Evolutionary conservation across 1,140 invertebrate genomes (phyloP), one percentile per base, ranked within the genome.

Genomic region (Drosophila obscura): DNA sequence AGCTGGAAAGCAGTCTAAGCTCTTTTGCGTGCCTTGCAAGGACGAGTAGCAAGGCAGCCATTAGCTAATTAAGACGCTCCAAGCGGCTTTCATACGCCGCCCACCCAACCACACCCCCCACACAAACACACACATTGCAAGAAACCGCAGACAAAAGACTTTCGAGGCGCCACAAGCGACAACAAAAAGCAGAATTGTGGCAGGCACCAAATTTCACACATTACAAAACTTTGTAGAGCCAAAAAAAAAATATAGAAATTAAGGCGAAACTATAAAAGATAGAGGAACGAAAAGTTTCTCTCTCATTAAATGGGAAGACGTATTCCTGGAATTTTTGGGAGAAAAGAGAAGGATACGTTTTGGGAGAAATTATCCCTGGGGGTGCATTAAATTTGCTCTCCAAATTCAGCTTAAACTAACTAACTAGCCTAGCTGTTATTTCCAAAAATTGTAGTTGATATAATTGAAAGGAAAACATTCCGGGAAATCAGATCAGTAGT

Each of bases 61-160:
- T 82, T 85, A 82, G 74, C 71, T 87, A 85, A 85, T 87, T 85
- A 78, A 75, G 74, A 75, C 48, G 57, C 48, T 65, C 55, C 63
- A 31, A 69, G 66, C 65, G 22, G 58, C 68, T 50, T 60, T 55
- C 46, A 44, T n/a, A 58, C 41, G 11, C 43, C 53, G 28, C 60
- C 35, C 48, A 22, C 59, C 43, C 13, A 28, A 6, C 22, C 46
- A 22, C 22, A 19, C 58, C 19, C 11, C 19, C n/a, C 19, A 45
- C 41, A 53, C 26, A 56, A 31, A 48, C 65, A 67, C 41, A 52
- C 53, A 63, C 35, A 76, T 50, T 58, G 35, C 46, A 35, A 39
- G 13, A 35, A 46, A 49, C 51, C 61, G 58, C 59, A 77, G 51
- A 80, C 66, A 77, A 77, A 73, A 51, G 77, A 55, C 48, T 44